Conservation (phyloP, 2,113 vertebrate species). For the Vidua chalybeata region DNA sequence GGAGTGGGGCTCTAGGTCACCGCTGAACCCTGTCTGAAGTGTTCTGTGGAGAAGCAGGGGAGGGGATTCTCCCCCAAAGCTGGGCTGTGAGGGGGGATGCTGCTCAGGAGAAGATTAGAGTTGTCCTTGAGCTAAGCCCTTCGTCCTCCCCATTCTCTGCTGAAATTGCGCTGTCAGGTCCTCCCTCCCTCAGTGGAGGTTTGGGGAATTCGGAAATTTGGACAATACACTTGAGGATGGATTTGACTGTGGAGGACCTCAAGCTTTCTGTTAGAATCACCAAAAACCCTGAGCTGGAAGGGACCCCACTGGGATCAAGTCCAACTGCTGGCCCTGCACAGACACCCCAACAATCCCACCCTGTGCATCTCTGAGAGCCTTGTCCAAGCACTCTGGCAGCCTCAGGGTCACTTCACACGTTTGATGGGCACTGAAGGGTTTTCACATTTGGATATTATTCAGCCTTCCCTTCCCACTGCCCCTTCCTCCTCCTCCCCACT, state of each 20-base stretch:
- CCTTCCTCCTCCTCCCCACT: not conserved
- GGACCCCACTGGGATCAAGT: not conserved
- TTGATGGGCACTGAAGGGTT: not conserved
- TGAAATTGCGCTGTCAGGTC: accelerated
- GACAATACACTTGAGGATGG: accelerated
- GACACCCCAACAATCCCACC: too few relatives aligned
- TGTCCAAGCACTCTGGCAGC: not conserved
- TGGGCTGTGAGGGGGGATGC: not conserved
- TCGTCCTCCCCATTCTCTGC: not conserved
- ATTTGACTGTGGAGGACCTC: not conserved
- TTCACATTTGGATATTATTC: not conserved
- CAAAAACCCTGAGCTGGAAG: not conserved
- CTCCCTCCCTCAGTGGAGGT: not conserved
- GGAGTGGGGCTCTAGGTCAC: not conserved
- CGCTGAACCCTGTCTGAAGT: accelerated
- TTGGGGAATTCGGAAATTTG: not conserved
- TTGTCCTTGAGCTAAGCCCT: not conserved
- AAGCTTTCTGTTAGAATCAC: not conserved
- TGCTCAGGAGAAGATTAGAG: not conserved
- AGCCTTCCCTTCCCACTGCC: not conserved
- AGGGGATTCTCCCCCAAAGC: not conserved
- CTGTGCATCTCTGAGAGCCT: not conserved
- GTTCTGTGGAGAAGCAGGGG: not conserved
- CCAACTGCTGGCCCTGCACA: not conserved
- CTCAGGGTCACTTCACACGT: not conserved